Conservation (phyloP, 2,113 vertebrate species). For the Rhinichthys klamathensis region DNA sequence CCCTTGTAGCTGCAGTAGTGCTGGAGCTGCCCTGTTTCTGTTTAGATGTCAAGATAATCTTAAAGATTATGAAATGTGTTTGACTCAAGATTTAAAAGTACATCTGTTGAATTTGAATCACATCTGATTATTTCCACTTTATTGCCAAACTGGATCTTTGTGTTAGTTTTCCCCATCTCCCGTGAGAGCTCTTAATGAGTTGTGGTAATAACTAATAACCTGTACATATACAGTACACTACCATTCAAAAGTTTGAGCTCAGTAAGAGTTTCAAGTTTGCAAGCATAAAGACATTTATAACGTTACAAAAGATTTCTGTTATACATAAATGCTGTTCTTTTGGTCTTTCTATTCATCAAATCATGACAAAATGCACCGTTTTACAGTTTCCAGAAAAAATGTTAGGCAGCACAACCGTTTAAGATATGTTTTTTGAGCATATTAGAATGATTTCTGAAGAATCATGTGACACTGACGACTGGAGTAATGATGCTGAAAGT, state of each 20-base stretch:
- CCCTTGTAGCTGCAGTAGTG: background rate
- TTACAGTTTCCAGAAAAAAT: background rate
- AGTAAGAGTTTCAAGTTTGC: too few relatives aligned
- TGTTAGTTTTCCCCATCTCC: background rate
- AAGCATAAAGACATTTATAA: background rate
- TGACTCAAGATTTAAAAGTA: background rate
- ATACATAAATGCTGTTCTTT: background rate
- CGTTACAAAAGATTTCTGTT: background rate
- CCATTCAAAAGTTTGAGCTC: background rate
- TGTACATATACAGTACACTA: background rate
- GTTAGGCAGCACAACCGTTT: too few relatives aligned
- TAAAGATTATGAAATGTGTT: background rate
- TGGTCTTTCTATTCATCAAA: background rate
- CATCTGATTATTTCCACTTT: background rate
- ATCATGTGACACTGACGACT: background rate
- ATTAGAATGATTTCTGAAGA: background rate
- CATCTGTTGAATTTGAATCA: background rate
- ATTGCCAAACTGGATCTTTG: background rate
- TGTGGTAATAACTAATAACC: background rate
- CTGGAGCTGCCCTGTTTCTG: background rate
- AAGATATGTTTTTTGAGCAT: background rate
- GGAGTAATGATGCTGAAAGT: background rate
- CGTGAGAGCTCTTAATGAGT: background rate
- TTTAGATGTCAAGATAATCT: background rate
- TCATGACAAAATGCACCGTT: background rate